Evolutionary conservation across 2,797 vertebrate species (phyloP).

Genomic region (Poecilia velifera): DNA sequence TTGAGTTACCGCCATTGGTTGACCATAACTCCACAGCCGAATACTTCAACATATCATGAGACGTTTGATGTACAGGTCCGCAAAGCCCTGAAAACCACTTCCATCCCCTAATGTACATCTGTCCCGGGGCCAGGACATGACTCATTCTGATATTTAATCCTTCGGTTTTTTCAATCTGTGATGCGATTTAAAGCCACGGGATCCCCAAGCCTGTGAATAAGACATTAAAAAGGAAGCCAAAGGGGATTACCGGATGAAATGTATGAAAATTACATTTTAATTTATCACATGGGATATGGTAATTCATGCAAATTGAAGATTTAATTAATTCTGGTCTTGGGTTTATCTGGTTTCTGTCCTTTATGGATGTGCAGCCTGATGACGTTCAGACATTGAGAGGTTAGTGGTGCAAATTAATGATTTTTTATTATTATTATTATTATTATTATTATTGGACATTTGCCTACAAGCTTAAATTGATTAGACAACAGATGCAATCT

Average conservation of each 20-base stretch:
- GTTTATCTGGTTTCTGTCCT: slow-evolving; percentile 46
- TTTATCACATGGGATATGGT: slow-evolving; percentile 71
- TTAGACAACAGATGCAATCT: not conserved
- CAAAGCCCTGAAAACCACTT: not conserved
- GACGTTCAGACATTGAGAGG: not conserved
- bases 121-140: slow-evolving; percentile 52
- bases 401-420: not conserved
- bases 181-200: slow-evolving; percentile 38
- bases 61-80: slow-evolving; percentile 4
- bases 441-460: not conserved
- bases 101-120: slow-evolving; percentile 29
- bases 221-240: slow-evolving; percentile 55
- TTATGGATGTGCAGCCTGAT: slow-evolving; percentile 23
- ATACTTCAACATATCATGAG: not conserved
- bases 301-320: slow-evolving; percentile 72
- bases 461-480: not conserved
- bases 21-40: not conserved
- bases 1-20: not conserved
- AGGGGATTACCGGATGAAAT: slow-evolving; percentile 60
- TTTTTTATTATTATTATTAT: not conserved
- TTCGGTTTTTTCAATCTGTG: slow-evolving; percentile 46
- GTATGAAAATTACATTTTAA: slow-evolving; percentile 76
- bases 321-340: slow-evolving; percentile 62
- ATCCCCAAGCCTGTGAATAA: slow-evolving; percentile 38
- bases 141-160: slow-evolving; percentile 58